phyloP scores from a whole-genome alignment of 2,888 invertebrate genomes.

The Willowsia nigromaculata region DNA sequence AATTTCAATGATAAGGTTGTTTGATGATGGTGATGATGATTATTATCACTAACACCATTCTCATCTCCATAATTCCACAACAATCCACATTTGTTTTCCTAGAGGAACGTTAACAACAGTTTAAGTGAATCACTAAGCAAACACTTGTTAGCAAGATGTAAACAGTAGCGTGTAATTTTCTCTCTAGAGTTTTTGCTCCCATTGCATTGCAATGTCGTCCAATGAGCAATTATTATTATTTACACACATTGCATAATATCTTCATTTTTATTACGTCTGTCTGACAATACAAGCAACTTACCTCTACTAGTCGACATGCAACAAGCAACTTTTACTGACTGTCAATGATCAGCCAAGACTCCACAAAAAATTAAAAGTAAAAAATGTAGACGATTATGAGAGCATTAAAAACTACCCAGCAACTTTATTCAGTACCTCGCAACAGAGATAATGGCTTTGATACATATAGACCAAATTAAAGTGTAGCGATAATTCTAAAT shows the following conservation, averaged over 20 bases:
- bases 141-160: conserved; percentile 60
- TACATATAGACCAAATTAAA: too few species aligned
- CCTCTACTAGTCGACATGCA: neutral
- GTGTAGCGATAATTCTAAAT: too few species aligned
- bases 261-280: conserved; percentile 38
- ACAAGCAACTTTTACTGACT: neutral
- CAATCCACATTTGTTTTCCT: conserved; percentile 47
- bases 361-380: too few species aligned
- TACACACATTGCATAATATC: conserved; percentile 58
- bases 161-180: conserved; percentile 56
- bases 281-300: neutral
- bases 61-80: conserved; percentile 67
- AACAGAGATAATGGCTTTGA: too few species aligned
- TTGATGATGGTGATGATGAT: conserved; percentile 65
- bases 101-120: conserved; percentile 26
- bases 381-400: neutral
- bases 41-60: conserved; percentile 62
- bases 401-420: too few species aligned
- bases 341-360: too few species aligned
- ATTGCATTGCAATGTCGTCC: conserved; percentile 46
- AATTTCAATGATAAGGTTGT: conserved; percentile 66
- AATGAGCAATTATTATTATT: conserved; percentile 56
- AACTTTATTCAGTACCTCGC: neutral
- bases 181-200: conserved; percentile 10
- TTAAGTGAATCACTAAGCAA: conserved; percentile 60